phyloP scores from a whole-genome alignment of 2,113 vertebrate species.

The Semnornis frantzii region DNA sequence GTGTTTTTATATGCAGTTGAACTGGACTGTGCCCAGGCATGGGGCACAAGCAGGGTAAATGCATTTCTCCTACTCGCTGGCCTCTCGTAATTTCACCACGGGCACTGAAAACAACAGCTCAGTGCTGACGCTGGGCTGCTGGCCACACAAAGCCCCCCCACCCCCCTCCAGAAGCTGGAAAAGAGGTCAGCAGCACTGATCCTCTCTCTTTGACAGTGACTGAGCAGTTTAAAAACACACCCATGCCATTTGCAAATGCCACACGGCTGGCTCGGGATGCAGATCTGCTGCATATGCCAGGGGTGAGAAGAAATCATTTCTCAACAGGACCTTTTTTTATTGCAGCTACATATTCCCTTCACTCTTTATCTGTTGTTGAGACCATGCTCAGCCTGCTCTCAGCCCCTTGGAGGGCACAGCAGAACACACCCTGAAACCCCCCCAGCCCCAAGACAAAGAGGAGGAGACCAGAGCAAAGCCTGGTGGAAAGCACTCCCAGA shows the following conservation, averaged over 20 bases:
- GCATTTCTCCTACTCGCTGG: not conserved
- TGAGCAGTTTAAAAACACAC: not conserved
- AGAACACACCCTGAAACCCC: too few species aligned
- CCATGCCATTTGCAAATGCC: not conserved
- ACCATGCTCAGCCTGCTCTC: too few species aligned
- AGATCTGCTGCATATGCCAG: not conserved
- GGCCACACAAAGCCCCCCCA: not conserved
- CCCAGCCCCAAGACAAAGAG: too few species aligned
- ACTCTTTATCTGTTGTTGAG: not conserved
- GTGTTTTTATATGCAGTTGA: not conserved
- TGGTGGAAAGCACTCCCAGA: too few species aligned
- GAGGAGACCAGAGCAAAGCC: too few species aligned
- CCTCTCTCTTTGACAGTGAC: accelerated
- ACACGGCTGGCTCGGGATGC: not conserved
- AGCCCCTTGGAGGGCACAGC: too few species aligned
- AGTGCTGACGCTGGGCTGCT: accelerated
- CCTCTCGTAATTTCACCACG: not conserved
- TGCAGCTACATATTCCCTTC: not conserved
- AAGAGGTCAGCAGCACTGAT: not conserved
- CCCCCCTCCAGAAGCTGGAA: not conserved
- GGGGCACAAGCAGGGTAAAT: not conserved
- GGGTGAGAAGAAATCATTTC: not conserved
- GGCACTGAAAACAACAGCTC: not conserved
- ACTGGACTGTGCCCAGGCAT: accelerated
- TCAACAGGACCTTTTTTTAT: not conserved